phyloP scores from a whole-genome alignment of 2,113 vertebrate species.

The Rousettus leschenaultii region DNA sequence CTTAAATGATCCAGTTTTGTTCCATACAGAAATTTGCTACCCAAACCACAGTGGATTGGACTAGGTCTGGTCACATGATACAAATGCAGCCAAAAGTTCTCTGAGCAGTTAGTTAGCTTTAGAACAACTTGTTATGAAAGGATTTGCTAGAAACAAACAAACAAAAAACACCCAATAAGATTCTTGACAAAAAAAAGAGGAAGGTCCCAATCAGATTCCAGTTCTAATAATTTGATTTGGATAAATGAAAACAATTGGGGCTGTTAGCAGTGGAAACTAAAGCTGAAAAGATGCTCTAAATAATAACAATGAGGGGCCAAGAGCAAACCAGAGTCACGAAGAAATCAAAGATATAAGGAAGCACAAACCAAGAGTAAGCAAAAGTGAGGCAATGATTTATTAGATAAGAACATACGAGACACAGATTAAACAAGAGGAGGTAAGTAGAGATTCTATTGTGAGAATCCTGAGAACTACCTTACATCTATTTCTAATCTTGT shows the following conservation, averaged over 20 bases:
- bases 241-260: neutral
- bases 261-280: neutral
- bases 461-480: neutral
- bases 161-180: neutral
- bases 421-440: neutral
- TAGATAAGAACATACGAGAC: neutral
- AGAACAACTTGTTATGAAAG: neutral
- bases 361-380: neutral
- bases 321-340: neutral
- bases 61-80: neutral
- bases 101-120: neutral
- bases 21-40: neutral
- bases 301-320: neutral
- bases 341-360: neutral
- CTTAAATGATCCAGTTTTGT: neutral
- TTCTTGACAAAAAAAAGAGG: neutral
- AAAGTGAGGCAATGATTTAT: neutral
- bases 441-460: neutral
- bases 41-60: neutral
- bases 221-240: neutral
- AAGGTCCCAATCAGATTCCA: neutral
- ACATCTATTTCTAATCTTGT: neutral
- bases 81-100: neutral
- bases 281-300: neutral
- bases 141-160: neutral